Evolutionary conservation across 1,140 invertebrate species (phyloP).

Genomic region (Pseudobourletiella spinata): DNA sequence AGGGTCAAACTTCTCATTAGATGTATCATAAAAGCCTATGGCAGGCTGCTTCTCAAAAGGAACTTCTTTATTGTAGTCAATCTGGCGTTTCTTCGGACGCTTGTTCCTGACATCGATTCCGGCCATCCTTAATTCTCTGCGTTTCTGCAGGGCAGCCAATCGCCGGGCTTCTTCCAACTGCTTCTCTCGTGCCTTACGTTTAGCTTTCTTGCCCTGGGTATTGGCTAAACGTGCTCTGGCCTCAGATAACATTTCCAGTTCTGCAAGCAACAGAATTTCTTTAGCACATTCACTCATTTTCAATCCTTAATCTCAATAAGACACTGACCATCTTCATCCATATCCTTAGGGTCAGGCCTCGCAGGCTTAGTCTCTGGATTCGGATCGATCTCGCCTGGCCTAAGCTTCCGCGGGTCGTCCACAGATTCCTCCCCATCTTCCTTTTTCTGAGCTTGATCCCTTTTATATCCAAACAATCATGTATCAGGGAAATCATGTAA

Average conservation of each 20-base stretch:
- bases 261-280: constrained; percentile 53
- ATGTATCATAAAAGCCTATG: constrained; percentile 86
- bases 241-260: constrained; percentile 98
- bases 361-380: constrained; percentile 99
- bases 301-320: neutral
- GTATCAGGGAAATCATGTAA: no score
- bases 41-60: constrained; percentile 93
- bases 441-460: constrained; percentile 96
- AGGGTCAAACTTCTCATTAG: constrained; percentile 77
- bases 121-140: constrained; percentile 89
- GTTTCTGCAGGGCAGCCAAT: constrained; percentile 90
- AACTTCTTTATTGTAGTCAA: constrained; percentile 97
- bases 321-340: constrained; percentile 96
- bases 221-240: constrained; percentile 95
- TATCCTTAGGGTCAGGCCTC: constrained; percentile 97
- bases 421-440: constrained; percentile 86
- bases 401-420: constrained; percentile 91
- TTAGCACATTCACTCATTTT: neutral
- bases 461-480: constrained; percentile 40
- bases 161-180: constrained; percentile 95
- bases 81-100: constrained; percentile 68
- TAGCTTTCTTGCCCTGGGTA: constrained; percentile 99
- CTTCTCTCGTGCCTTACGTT: constrained; percentile 96
- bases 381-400: constrained; percentile 98
- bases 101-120: constrained; percentile 78